These are phyloP conservation scores for Bombyx mandarina DNA, from an alignment of 1,140 invertebrate species.

Conservation along the genomic window DNA sequence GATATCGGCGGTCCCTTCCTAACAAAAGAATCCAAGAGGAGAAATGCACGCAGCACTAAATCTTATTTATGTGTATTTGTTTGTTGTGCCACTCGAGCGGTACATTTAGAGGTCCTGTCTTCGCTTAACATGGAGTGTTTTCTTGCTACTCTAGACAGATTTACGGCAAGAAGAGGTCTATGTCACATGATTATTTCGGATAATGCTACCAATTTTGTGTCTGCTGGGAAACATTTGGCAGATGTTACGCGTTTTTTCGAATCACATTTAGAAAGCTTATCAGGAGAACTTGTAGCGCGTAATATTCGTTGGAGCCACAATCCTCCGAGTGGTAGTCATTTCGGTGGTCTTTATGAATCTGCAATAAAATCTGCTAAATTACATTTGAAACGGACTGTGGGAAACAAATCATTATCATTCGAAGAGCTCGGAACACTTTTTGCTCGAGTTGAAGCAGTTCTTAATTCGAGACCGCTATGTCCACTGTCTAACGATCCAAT, in stretches of 20 bases:
- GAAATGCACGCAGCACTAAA: conserved; percentile 8
- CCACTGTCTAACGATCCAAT: too few species aligned
- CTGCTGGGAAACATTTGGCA: conserved; percentile 21
- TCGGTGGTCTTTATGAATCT: conserved; percentile 27
- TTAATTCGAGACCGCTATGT: too few species aligned
- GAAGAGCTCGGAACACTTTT: too few species aligned
- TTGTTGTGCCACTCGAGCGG: conserved; percentile 21
- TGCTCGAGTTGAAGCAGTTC: too few species aligned
- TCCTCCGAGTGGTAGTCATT: conserved; percentile 25
- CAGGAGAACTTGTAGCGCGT: not conserved
- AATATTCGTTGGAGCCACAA: conserved; percentile 18
- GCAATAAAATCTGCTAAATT: conserved; percentile 27
- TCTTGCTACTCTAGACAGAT: conserved; percentile 38
- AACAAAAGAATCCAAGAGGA: conserved; percentile 5
- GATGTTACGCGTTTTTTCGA: too few species aligned
- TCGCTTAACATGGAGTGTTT: conserved; percentile 41
- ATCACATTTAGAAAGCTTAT: too few species aligned
- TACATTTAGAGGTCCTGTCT: conserved; percentile 38
- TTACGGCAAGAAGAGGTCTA: conserved; percentile 29
- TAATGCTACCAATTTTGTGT: conserved; percentile 42
- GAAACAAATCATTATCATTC: conserved; percentile 3
- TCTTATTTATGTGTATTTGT: conserved; percentile 13
- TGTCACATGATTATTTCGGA: conserved; percentile 27
- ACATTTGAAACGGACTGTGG: conserved; percentile 19
- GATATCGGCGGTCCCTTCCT: conserved; percentile 11